Percentiles rank a stretch among this genome's conserved stretches.
Conservation (phyloP, 2,888 invertebrate species). For the Protonemura montana region DNA sequence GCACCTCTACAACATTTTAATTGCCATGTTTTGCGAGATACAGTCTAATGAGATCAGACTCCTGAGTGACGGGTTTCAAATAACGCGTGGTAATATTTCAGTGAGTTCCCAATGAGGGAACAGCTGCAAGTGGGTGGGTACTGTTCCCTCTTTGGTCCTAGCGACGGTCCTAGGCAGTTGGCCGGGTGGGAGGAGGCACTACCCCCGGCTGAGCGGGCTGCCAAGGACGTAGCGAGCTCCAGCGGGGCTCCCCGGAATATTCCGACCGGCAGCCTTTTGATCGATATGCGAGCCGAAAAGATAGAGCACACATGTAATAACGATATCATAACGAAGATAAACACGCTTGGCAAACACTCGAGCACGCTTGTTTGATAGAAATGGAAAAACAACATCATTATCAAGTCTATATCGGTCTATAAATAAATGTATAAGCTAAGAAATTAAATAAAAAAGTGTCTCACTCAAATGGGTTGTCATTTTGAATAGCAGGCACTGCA, state of each 20-base stretch:
- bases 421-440: background rate
- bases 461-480: background rate
- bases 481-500: background rate
- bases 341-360: background rate
- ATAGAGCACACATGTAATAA: background rate
- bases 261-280: conserved; percentile 16
- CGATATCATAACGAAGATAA: background rate
- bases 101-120: background rate
- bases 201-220: conserved; percentile 13
- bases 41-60: background rate
- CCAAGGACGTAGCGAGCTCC: background rate
- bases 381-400: background rate
- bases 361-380: background rate
- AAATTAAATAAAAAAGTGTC: background rate
- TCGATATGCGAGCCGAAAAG: conserved; percentile 15
- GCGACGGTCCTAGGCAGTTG: background rate
- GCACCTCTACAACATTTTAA: background rate
- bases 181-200: background rate
- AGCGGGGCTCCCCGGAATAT: background rate
- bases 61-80: background rate
- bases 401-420: background rate
- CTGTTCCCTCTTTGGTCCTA: too few relatives aligned
- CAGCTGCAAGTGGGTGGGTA: conserved; percentile 19
- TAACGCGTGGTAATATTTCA: background rate
- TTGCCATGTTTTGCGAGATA: background rate